Evolutionary conservation across 2,888 invertebrate genomes (phyloP).

Genomic region (Serripes groenlandicus): DNA sequence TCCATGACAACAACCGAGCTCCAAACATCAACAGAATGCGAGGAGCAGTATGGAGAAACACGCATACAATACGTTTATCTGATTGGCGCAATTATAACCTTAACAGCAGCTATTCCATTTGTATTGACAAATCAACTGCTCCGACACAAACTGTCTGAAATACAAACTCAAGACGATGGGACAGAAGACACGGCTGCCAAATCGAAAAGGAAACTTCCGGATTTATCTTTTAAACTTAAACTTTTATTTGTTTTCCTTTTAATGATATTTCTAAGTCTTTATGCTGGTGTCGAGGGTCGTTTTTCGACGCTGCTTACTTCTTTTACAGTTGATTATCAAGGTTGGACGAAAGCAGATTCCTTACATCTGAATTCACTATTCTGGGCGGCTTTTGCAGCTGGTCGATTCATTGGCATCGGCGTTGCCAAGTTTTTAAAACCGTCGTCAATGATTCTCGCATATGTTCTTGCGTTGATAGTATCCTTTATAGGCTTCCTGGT

Average conservation of each 20-base stretch:
- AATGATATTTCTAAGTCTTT: conserved; percentile 58
- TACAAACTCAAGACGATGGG: conserved; percentile 19
- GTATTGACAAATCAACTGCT: conserved; percentile 51
- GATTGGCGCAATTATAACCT: conserved; percentile 51
- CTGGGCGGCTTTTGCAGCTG: conserved; percentile 59
- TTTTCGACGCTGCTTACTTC: conserved; percentile 58
- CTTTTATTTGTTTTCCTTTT: conserved; percentile 53
- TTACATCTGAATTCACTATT: conserved; percentile 43
- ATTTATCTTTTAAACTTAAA: conserved; percentile 55
- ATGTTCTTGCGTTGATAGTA: conserved; percentile 63
- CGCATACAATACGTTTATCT: conserved; percentile 63
- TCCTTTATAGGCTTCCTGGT: conserved; percentile 68
- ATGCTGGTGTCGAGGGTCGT: conserved; percentile 75
- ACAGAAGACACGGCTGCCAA: conserved; percentile 29
- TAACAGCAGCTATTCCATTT: conserved; percentile 65
- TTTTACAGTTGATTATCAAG: conserved; percentile 47
- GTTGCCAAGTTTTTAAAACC: conserved; percentile 82
- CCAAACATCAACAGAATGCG: not conserved
- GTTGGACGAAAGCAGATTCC: conserved; percentile 53
- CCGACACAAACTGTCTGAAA: conserved; percentile 6
- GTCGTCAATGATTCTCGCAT: conserved; percentile 82
- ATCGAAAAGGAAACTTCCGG: conserved; percentile 46
- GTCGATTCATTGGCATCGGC: conserved; percentile 60
- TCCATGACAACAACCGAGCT: not conserved
- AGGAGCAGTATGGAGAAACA: conserved; percentile 39